Conservation (phyloP, 2,113 vertebrate genomes). For the Thymallus thymallus region DNA sequence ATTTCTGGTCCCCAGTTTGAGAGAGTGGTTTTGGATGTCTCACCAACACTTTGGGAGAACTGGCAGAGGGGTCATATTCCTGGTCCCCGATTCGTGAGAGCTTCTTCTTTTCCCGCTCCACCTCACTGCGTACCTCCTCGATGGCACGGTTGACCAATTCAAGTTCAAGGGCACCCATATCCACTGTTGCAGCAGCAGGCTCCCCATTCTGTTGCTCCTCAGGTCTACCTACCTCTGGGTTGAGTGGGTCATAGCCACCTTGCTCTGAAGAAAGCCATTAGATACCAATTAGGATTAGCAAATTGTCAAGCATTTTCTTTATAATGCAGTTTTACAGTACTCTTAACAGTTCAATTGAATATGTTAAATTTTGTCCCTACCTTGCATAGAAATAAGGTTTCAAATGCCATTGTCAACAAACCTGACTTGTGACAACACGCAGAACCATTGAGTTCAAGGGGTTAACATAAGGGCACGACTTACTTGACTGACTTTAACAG, state of each 20-base stretch:
- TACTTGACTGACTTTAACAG: not conserved
- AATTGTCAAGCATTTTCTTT: not conserved
- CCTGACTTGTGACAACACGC: too few species aligned
- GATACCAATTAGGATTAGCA: not conserved
- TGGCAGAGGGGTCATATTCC: slow-evolving; percentile 58
- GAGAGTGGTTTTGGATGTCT: slow-evolving; percentile 24
- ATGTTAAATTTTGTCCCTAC: not conserved
- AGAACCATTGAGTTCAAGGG: not conserved
- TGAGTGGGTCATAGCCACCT: slow-evolving; percentile 90
- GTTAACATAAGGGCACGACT: not conserved
- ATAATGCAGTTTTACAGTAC: not conserved
- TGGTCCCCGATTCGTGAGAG: slow-evolving; percentile 82
- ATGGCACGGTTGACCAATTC: slow-evolving; percentile 94
- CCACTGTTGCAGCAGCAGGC: slow-evolving; percentile 56
- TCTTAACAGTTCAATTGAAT: not conserved
- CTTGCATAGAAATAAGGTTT: too few species aligned
- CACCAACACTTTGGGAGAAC: slow-evolving; percentile 18
- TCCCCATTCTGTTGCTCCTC: slow-evolving; percentile 72
- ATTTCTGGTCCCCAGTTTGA: not conserved
- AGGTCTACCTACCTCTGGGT: slow-evolving; percentile 83
- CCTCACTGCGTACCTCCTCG: slow-evolving; percentile 85
- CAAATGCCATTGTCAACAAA: too few species aligned
- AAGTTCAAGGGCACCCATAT: slow-evolving; percentile 79
- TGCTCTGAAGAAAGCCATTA: slow-evolving; percentile 71
- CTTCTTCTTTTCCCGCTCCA: slow-evolving; percentile 90